Evolutionary conservation across 2,888 invertebrate genomes (phyloP).

Genomic region (Cheilosia variabilis): DNA sequence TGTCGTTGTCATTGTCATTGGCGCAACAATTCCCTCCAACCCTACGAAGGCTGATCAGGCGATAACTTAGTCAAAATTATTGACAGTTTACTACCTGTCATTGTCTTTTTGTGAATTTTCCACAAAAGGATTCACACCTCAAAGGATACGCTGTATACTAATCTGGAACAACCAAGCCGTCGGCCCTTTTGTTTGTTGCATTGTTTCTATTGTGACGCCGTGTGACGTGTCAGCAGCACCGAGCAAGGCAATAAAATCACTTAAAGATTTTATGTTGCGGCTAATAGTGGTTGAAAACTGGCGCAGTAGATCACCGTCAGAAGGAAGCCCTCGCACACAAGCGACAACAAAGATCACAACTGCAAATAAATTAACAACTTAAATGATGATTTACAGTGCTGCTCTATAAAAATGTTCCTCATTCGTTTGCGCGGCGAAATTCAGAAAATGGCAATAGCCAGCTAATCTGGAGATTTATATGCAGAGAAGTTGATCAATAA

Average conservation of each 20-base stretch:
- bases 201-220: slow-evolving; percentile 22
- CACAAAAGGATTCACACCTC: slow-evolving; percentile 43
- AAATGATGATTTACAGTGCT: slow-evolving; percentile 78
- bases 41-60: slow-evolving; percentile 33
- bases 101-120: slow-evolving; percentile 40
- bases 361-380: slow-evolving; percentile 80
- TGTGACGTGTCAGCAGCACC: slow-evolving; percentile 55
- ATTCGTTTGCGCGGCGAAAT: slow-evolving; percentile 42
- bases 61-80: slow-evolving; percentile 69
- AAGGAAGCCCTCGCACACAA: slow-evolving; percentile 18
- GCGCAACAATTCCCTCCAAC: slow-evolving; percentile 46
- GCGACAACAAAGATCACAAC: slow-evolving; percentile 41
- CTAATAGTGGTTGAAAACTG: slow-evolving; percentile 70
- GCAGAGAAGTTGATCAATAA: slow-evolving; percentile 83
- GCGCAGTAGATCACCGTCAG: slow-evolving; percentile 55
- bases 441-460: slow-evolving; percentile 57
- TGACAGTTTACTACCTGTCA: slow-evolving; percentile 69
- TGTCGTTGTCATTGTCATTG: slow-evolving; percentile 6
- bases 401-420: slow-evolving; percentile 76
- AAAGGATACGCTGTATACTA: slow-evolving; percentile 33
- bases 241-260: slow-evolving; percentile 66
- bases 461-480: slow-evolving; percentile 82
- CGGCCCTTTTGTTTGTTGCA: slow-evolving; percentile 23
- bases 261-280: slow-evolving; percentile 75
- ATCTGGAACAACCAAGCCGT: slow-evolving; percentile 51